phyloP scores from a whole-genome alignment of 2,113 vertebrate species.

The Corythaixoides concolor region DNA sequence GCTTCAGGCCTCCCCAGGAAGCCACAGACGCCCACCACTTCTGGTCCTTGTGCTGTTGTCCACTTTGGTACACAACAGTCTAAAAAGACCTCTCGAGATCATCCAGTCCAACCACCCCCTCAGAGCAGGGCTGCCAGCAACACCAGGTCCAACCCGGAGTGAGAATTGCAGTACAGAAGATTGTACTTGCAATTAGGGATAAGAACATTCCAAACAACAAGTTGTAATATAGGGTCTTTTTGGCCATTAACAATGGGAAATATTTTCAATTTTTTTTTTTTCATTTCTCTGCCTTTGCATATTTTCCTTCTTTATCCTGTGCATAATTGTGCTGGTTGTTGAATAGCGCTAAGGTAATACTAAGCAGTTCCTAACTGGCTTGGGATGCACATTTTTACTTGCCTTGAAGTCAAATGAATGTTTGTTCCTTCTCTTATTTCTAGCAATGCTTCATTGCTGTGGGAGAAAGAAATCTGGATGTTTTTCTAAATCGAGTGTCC shows the following conservation, averaged over 20 bases:
- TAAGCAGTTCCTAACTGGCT: not conserved
- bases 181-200: not conserved
- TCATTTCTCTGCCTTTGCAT: not conserved
- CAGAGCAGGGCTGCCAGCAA: not conserved
- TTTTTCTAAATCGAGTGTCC: not conserved
- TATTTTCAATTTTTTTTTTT: not conserved
- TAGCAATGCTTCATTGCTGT: not conserved
- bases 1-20: not conserved
- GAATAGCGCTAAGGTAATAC: not conserved
- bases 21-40: not conserved
- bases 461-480: not conserved
- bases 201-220: not conserved
- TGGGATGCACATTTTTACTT: not conserved
- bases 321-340: not conserved
- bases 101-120: not conserved
- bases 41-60: not conserved
- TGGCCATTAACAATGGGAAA: not conserved
- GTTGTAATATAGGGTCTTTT: not conserved
- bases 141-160: accelerated
- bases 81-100: not conserved
- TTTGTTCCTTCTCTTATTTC: not conserved
- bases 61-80: accelerated
- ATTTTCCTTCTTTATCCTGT: not conserved
- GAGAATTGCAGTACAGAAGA: not conserved
- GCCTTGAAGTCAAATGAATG: not conserved